phyloP scores from a whole-genome alignment of 2,888 invertebrate genomes.

The Bimastos eiseni region DNA sequence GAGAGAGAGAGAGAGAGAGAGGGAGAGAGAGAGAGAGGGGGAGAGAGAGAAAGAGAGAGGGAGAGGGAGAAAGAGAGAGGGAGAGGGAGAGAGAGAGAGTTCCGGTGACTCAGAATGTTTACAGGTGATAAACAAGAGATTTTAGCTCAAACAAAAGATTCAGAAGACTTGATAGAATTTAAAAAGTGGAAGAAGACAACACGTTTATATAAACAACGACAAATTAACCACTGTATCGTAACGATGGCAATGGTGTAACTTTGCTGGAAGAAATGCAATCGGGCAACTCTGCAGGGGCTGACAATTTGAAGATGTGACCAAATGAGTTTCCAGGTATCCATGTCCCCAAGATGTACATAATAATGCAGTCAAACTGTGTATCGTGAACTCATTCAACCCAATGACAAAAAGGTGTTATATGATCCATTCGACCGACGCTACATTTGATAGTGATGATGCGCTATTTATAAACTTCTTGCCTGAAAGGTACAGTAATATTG shows the following conservation, averaged over 20 bases:
- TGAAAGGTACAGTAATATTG: neutral
- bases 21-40: slow-evolving; percentile 30
- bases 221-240: neutral
- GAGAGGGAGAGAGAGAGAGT: slow-evolving; percentile 14
- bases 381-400: no score
- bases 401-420: neutral
- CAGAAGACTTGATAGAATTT: neutral
- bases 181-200: neutral
- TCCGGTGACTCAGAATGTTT: neutral
- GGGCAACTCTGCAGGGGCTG: neutral
- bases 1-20: slow-evolving; percentile 33
- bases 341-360: neutral
- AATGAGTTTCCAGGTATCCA: neutral
- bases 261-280: neutral
- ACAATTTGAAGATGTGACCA: neutral
- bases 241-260: neutral
- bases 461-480: no score
- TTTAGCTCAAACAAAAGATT: neutral
- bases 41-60: slow-evolving; percentile 27
- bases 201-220: neutral
- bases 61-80: slow-evolving; percentile 30
- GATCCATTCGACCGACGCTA: neutral
- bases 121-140: no score
- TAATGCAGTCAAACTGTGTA: neutral
- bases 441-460: no score